These are phyloP conservation scores for Leptinotarsa juncta DNA, from an alignment of 2,888 invertebrate genomes.

Conservation along the genomic window DNA sequence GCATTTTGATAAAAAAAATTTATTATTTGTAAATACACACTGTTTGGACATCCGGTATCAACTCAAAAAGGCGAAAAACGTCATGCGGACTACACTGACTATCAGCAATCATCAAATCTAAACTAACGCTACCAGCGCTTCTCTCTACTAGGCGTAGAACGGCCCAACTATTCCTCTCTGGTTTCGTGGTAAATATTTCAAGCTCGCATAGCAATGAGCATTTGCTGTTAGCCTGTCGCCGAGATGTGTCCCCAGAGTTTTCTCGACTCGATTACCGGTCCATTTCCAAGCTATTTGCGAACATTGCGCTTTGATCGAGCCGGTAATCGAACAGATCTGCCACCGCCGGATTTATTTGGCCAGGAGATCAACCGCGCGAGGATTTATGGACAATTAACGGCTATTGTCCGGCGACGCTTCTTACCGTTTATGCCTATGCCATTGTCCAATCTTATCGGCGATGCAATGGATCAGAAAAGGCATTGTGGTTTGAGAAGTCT, in stretches of 20 bases:
- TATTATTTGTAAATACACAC: too few relatives aligned
- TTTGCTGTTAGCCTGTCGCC: constrained; percentile 23
- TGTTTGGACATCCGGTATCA: too few relatives aligned
- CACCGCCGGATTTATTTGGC: constrained; percentile 44
- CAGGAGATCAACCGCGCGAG: constrained; percentile 37
- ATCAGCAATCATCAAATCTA: not conserved
- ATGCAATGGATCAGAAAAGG: not conserved
- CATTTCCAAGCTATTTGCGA: constrained; percentile 48
- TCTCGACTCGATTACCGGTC: constrained; percentile 45
- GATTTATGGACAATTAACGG: constrained; percentile 49
- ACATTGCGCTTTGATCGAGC: constrained; percentile 37
- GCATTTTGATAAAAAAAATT: too few relatives aligned
- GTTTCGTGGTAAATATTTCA: constrained; percentile 11
- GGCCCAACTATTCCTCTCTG: not conserved
- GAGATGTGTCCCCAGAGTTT: constrained; percentile 42
- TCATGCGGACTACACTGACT: too few relatives aligned
- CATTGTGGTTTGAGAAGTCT: not conserved
- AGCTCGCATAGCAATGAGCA: constrained; percentile 13
- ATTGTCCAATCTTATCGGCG: constrained; percentile 36
- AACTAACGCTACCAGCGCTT: not conserved
- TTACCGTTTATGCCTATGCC: constrained; percentile 30
- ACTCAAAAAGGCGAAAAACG: too few relatives aligned
- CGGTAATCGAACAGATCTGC: constrained; percentile 38
- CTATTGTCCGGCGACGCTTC: constrained; percentile 35
- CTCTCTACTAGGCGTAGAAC: not conserved